Percentiles rank a stretch among this genome's conserved stretches.
Evolutionary conservation across 2,797 vertebrate genomes (phyloP).

Genomic region (Artibeus lituratus): DNA sequence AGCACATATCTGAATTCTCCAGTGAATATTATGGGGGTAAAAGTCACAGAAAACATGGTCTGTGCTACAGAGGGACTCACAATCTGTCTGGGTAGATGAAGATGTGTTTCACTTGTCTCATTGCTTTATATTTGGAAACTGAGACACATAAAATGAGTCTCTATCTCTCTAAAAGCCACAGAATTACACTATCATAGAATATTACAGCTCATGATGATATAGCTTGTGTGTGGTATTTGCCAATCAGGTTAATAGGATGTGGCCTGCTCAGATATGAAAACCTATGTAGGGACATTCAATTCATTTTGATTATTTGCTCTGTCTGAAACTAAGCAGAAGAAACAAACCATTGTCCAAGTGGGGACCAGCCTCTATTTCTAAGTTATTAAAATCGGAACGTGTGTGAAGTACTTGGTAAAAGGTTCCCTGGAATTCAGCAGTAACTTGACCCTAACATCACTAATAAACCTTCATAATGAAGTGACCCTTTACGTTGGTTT

Average conservation of each 20-base stretch:
- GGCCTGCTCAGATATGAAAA: not conserved
- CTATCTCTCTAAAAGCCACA: not conserved
- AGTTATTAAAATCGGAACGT: not conserved
- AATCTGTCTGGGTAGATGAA: not conserved
- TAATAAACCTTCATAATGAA: not conserved
- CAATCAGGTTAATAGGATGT: not conserved
- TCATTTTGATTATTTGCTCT: not conserved
- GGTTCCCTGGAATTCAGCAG: not conserved
- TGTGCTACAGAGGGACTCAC: not conserved
- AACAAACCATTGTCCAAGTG: not conserved
- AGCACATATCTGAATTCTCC: not conserved
- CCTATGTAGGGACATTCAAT: not conserved
- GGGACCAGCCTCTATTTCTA: not conserved
- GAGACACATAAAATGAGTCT: not conserved
- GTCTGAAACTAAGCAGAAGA: not conserved
- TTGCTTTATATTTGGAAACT: not conserved
- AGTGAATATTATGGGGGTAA: not conserved
- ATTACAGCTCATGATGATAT: not conserved
- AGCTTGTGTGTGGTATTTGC: not conserved
- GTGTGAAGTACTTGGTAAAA: not conserved
- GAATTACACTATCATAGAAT: not conserved
- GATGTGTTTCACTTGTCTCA: not conserved
- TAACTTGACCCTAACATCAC: not conserved
- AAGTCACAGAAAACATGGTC: not conserved
- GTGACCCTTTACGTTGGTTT: not conserved